Percentiles rank a stretch among this genome's conserved stretches.
Conservation (phyloP, 2,888 invertebrate species). For the Hirtodrosophila histrioides region DNA sequence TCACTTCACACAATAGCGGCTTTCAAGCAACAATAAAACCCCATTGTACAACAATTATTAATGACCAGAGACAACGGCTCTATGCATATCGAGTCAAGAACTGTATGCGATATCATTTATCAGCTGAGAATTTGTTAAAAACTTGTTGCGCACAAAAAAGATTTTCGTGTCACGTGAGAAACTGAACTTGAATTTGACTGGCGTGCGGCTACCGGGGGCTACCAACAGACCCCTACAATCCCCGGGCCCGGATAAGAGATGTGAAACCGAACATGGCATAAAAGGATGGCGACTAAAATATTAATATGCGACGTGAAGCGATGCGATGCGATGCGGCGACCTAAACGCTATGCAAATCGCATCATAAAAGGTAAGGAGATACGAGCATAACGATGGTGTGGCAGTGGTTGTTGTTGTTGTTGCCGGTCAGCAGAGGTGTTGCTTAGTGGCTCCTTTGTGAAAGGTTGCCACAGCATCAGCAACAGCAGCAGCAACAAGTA, state of each 20-base stretch:
- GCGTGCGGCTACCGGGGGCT: conserved; percentile 63
- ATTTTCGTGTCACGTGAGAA: conserved; percentile 82
- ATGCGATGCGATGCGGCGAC: conserved; percentile 49
- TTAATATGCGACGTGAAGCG: conserved; percentile 68
- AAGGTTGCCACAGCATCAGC: conserved; percentile 39
- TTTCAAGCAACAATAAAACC: conserved; percentile 10
- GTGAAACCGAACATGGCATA: conserved; percentile 73
- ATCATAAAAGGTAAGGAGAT: conserved; percentile 66
- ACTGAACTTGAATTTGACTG: conserved; percentile 43
- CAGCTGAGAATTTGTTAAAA: conserved; percentile 76
- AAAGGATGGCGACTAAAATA: conserved; percentile 76
- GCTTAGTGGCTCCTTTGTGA: conserved; percentile 50
- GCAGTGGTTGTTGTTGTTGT: conserved; percentile 22
- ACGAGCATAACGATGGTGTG: conserved; percentile 21
- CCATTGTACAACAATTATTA: conserved; percentile 73
- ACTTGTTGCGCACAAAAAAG: conserved; percentile 83
- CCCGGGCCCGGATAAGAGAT: conserved; percentile 44
- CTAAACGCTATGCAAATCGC: conserved; percentile 79
- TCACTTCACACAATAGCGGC: background rate
- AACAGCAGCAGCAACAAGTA: conserved; percentile 71
- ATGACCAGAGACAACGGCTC: conserved; percentile 65
- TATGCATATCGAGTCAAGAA: conserved; percentile 73
- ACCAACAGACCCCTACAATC: conserved; percentile 26
- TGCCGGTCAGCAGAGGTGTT: conserved; percentile 63
- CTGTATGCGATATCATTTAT: conserved; percentile 81